These are phyloP conservation scores for Cardiocondyla obscurior DNA, from an alignment of 1,140 invertebrate genomes.

Conservation along the genomic window DNA sequence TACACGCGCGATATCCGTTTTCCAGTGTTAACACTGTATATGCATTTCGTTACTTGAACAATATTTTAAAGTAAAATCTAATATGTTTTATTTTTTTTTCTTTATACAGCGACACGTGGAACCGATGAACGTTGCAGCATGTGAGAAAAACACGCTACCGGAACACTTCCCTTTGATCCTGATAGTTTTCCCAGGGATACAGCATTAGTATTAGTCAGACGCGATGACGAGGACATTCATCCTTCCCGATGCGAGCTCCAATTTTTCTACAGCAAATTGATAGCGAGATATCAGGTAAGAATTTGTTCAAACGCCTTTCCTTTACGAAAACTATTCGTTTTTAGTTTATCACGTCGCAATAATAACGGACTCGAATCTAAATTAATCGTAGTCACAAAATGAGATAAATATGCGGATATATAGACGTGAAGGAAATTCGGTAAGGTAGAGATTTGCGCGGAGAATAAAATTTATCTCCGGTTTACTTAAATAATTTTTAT, in stretches of 20 bases:
- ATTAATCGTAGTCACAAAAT: no score
- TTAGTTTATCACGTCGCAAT: background rate
- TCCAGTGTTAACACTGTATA: background rate
- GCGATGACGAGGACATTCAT: background rate
- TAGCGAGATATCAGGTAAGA: background rate
- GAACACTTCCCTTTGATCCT: background rate
- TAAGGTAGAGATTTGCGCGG: background rate
- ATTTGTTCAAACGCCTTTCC: background rate
- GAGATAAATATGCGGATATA: no score
- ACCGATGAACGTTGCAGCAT: background rate
- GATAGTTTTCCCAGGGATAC: slow-evolving; percentile 22
- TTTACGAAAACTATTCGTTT: background rate
- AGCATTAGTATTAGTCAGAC: slow-evolving; percentile 40
- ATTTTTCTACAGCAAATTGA: background rate
- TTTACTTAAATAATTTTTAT: slow-evolving; percentile 5
- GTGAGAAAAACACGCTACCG: background rate
- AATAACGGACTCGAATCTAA: background rate
- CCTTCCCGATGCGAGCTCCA: background rate
- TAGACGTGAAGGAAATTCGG: background rate
- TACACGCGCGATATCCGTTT: background rate
- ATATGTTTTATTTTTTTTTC: background rate
- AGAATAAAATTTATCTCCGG: background rate
- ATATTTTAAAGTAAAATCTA: background rate
- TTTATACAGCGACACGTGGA: background rate
- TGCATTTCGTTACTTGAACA: background rate